phyloP scores from a whole-genome alignment of 2,888 invertebrate species.

The Mesochorus sp. region DNA sequence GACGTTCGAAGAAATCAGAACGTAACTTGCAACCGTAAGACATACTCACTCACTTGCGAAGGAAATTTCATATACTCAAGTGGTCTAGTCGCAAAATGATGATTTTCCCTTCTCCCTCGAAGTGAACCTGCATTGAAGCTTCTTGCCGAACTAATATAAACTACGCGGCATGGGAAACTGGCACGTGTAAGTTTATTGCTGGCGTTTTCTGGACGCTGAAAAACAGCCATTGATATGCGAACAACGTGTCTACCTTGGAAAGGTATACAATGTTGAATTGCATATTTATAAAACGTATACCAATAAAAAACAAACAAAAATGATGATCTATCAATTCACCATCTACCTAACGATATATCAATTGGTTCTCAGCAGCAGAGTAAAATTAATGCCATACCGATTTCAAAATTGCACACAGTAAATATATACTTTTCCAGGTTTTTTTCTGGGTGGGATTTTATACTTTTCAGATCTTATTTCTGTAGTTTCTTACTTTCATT shows the following conservation, averaged over 20 bases:
- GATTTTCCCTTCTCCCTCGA: constrained; percentile 26
- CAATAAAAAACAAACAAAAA: background rate
- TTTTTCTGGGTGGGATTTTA: too few relatives aligned
- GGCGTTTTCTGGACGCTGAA: constrained; percentile 28
- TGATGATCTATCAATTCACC: constrained; percentile 53
- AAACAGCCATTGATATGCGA: constrained; percentile 37
- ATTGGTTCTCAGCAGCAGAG: too few relatives aligned
- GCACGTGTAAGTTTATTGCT: constrained; percentile 52
- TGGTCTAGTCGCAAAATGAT: constrained; percentile 25
- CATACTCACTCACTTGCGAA: constrained; percentile 1
- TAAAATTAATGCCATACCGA: too few relatives aligned
- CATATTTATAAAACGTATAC: constrained; percentile 10
- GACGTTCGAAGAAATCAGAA: constrained; percentile 35
- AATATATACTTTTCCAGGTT: too few relatives aligned
- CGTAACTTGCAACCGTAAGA: constrained; percentile 25
- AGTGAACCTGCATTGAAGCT: constrained; percentile 27
- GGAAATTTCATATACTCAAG: constrained; percentile 30
- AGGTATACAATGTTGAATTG: constrained; percentile 23
- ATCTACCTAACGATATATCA: background rate
- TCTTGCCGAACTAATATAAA: background rate
- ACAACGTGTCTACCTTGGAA: constrained; percentile 13
- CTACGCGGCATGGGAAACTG: constrained; percentile 48
- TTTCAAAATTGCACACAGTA: too few relatives aligned
- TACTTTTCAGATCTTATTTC: too few relatives aligned
- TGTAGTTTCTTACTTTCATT: too few relatives aligned